phyloP scores from a whole-genome alignment of 2,888 invertebrate species.

The Asteroscopus sphinx region DNA sequence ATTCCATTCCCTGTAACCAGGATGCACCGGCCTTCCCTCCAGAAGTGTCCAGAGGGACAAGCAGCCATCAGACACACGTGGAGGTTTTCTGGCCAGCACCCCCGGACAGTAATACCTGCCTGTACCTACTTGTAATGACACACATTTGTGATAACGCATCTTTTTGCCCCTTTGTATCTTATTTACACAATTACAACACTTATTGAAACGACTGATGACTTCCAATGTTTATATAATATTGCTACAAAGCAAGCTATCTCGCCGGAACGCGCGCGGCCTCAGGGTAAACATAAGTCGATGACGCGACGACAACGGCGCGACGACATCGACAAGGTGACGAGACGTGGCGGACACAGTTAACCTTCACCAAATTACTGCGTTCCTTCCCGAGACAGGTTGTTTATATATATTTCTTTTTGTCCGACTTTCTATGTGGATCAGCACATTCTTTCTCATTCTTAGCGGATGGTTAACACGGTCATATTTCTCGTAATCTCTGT shows the following conservation, averaged over 20 bases:
- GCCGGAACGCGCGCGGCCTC: not conserved
- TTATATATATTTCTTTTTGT: conserved; percentile 11
- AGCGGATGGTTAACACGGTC: too few relatives aligned
- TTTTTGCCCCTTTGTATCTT: conserved; percentile 5
- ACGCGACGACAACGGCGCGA: conserved; percentile 5
- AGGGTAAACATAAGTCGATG: not conserved
- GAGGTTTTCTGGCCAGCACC: too few relatives aligned
- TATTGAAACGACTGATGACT: not conserved
- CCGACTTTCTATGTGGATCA: conserved; percentile 4
- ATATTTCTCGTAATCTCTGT: too few relatives aligned
- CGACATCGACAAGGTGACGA: conserved; percentile 1
- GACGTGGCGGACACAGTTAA: conserved; percentile 23
- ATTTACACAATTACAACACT: not conserved
- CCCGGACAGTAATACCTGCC: too few relatives aligned
- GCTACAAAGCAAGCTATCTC: conserved; percentile 1
- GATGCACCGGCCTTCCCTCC: too few relatives aligned
- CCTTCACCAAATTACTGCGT: conserved; percentile 3
- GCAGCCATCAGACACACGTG: too few relatives aligned
- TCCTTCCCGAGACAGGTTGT: conserved; percentile 6
- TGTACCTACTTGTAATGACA: too few relatives aligned
- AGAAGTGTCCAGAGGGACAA: too few relatives aligned
- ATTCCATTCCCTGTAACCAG: too few relatives aligned
- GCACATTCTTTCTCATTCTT: conserved; percentile 6
- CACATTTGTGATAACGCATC: not conserved
- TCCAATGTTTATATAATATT: conserved; percentile 1